phyloP scores from a whole-genome alignment of 2,113 vertebrate genomes.

The Sinocyclocheilus grahami region DNA sequence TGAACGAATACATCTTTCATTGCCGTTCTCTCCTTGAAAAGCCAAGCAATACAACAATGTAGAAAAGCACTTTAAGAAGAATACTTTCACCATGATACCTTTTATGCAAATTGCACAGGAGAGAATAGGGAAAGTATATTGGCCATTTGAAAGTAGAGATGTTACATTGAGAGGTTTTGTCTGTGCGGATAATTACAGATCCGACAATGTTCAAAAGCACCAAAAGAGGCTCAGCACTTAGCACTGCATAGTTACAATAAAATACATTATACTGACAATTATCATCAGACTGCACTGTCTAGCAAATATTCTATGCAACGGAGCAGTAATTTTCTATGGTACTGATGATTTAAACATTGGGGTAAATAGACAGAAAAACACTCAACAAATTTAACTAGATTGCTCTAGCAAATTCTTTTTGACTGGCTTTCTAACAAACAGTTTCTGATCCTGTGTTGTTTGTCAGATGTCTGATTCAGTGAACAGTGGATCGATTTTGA shows the following conservation, averaged over 20 bases:
- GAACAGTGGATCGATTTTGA: neutral
- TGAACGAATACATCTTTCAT: conserved; percentile 38
- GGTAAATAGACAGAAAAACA: neutral
- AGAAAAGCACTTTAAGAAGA: conserved; percentile 53
- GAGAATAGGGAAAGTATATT: conserved; percentile 67
- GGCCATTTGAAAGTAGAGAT: conserved; percentile 61
- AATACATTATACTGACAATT: conserved; percentile 50
- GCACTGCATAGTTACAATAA: conserved; percentile 40
- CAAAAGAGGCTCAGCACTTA: conserved; percentile 39
- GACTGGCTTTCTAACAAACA: neutral
- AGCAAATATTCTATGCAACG: neutral
- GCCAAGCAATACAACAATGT: conserved; percentile 14
- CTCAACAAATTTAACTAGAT: neutral
- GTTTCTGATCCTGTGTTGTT: neutral
- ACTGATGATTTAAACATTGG: neutral
- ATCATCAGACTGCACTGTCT: conserved; percentile 27
- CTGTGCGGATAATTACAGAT: conserved; percentile 58
- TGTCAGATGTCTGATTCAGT: neutral
- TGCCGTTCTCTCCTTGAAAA: conserved; percentile 48
- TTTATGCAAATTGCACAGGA: conserved; percentile 65
- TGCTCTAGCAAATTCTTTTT: neutral
- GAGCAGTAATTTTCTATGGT: neutral
- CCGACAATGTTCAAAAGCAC: conserved; percentile 45
- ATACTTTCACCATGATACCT: conserved; percentile 63
- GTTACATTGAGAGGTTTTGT: conserved; percentile 63